Percentiles rank a stretch among this genome's conserved stretches.
These are phyloP conservation scores for Telmatochromis bifrenatus DNA, from an alignment of 2,113 vertebrate species.

Conservation along the genomic window DNA sequence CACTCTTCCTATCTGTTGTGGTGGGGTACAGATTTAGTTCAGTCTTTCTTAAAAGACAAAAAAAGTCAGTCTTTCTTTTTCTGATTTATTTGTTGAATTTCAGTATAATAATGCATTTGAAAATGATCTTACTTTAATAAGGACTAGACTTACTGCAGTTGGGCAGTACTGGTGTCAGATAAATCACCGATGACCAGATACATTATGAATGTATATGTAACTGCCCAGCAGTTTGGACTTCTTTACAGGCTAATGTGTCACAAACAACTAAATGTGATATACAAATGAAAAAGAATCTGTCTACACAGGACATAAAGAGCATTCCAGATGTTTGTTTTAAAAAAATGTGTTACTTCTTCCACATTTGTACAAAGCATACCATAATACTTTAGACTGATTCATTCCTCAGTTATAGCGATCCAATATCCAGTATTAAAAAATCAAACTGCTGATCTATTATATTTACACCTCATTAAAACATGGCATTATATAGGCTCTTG, in stretches of 20 bases:
- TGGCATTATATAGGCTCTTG: background rate
- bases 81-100: background rate
- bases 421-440: background rate
- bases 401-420: background rate
- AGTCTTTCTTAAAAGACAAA: background rate
- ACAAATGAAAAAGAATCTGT: background rate
- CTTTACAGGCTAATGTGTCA: background rate
- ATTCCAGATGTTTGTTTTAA: background rate
- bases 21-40: background rate
- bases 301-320: background rate
- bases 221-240: background rate
- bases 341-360: background rate
- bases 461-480: background rate
- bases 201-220: background rate
- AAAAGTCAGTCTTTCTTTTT: background rate
- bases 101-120: background rate
- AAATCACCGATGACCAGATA: background rate
- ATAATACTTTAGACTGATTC: background rate
- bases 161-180: background rate
- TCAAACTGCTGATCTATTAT: background rate
- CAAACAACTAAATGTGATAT: background rate
- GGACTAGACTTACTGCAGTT: background rate
- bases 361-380: background rate
- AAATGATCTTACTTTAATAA: background rate
- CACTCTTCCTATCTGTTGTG: background rate